These are phyloP conservation scores for Oscheius myriophilus DNA, from an alignment of 2,888 invertebrate species.

Conservation along the genomic window DNA sequence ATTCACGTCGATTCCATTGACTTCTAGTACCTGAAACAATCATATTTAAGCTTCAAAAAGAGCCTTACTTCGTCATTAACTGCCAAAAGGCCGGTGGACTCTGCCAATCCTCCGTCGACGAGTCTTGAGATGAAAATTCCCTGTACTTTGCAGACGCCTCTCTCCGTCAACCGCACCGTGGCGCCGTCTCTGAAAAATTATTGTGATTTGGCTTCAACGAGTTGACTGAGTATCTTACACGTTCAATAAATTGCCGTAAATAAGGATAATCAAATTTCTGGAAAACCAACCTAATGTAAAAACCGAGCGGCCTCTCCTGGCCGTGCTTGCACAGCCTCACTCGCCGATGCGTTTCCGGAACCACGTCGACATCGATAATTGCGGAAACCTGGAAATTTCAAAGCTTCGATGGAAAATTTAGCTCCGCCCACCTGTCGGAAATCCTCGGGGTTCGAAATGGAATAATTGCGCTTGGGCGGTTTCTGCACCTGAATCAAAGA, in stretches of 20 bases:
- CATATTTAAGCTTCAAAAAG: background rate
- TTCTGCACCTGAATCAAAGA: constrained; percentile 47
- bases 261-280: background rate
- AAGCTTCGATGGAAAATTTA: background rate
- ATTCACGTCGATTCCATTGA: constrained; percentile 96
- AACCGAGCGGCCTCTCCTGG: constrained; percentile 92
- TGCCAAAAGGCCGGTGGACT: constrained; percentile 92
- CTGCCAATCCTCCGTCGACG: constrained; percentile 92
- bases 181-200: constrained; percentile 69
- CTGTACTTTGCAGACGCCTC: constrained; percentile 67
- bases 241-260: too few species aligned
- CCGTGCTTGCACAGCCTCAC: constrained; percentile 95
- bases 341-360: constrained; percentile 94
- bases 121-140: constrained; percentile 96
- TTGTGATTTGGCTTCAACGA: too few species aligned
- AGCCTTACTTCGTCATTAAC: constrained; percentile 92
- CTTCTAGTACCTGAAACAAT: constrained; percentile 82
- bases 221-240: too few species aligned
- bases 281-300: constrained; percentile 84
- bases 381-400: constrained; percentile 83
- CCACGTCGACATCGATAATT: constrained; percentile 98
- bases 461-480: constrained; percentile 62
- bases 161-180: constrained; percentile 82
- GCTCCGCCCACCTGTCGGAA: constrained; percentile 82
- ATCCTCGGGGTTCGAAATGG: constrained; percentile 95